Evolutionary conservation across 2,888 invertebrate genomes (phyloP).

Genomic region (Eupsilia transversa): DNA sequence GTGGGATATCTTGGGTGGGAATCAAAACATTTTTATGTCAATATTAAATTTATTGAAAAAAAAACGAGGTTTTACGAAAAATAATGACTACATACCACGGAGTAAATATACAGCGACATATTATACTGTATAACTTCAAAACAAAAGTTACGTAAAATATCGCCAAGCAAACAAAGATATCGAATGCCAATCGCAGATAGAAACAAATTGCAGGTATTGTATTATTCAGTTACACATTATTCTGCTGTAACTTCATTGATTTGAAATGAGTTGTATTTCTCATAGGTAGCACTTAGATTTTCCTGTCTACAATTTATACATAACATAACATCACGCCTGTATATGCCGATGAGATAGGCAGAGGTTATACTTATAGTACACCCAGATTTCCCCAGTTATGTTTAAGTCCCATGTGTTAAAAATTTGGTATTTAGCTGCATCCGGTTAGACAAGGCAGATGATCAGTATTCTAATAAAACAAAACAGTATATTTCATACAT

Average conservation of each 20-base stretch:
- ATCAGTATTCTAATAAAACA: conserved; percentile 14
- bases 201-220: not conserved
- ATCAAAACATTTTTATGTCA: not conserved
- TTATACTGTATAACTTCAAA: not conserved
- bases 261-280: not conserved
- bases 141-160: conserved; percentile 18
- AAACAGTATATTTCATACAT: conserved; percentile 23
- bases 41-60: not conserved
- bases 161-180: conserved; percentile 17
- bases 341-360: no score
- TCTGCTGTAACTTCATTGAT: not conserved
- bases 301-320: no score
- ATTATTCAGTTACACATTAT: not conserved
- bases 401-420: no score
- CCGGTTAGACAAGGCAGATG: no score
- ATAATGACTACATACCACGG: not conserved
- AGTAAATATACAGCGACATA: not conserved
- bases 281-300: no score
- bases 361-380: no score
- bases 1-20: no score
- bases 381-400: no score
- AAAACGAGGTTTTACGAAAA: not conserved
- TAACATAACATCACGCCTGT: no score
- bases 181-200: conserved; percentile 22
- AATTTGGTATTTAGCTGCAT: no score